Evolutionary conservation across 2,113 vertebrate species (phyloP).

Genomic region (Carassius carassius): DNA sequence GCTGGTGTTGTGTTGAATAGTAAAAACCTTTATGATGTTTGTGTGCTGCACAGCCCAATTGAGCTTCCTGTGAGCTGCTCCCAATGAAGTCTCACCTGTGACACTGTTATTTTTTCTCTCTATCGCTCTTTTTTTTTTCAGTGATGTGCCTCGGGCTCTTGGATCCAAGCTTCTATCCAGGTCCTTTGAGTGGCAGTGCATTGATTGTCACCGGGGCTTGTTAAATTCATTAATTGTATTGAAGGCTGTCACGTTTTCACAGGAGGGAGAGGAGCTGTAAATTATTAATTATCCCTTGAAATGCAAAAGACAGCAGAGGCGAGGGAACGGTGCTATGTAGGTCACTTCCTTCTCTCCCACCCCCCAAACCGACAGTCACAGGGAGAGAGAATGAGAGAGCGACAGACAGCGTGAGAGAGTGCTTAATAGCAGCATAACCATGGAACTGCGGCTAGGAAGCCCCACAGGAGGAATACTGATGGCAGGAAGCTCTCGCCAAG

Average conservation of each 20-base stretch:
- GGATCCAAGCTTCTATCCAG: conserved; percentile 47
- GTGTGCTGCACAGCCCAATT: conserved; percentile 46
- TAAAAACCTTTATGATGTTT: conserved; percentile 45
- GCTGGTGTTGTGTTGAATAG: conserved; percentile 41
- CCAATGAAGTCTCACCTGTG: conserved; percentile 57
- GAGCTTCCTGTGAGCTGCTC: conserved; percentile 48
- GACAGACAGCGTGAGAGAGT: conserved; percentile 36
- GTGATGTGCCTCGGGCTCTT: conserved; percentile 42
- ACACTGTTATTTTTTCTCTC: conserved; percentile 28
- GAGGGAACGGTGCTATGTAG: conserved; percentile 59
- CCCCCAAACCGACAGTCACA: conserved; percentile 43
- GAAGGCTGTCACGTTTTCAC: conserved; percentile 63
- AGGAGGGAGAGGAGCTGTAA: conserved; percentile 57
- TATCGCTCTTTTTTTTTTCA: conserved; percentile 18
- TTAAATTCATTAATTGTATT: conserved; percentile 65
- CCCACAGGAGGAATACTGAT: conserved; percentile 44
- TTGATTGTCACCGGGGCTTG: conserved; percentile 60
- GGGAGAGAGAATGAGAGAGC: conserved; percentile 41
- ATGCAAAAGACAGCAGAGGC: conserved; percentile 62
- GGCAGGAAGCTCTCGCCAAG: conserved; percentile 24
- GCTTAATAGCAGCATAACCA: conserved; percentile 52
- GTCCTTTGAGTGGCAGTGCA: conserved; percentile 51
- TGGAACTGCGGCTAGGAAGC: conserved; percentile 46
- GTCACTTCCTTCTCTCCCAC: conserved; percentile 60
- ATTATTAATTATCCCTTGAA: conserved; percentile 66